Base-by-base conservation (phyloP, 2,113 vertebrate species). In the Perca schrenkii region DNA sequence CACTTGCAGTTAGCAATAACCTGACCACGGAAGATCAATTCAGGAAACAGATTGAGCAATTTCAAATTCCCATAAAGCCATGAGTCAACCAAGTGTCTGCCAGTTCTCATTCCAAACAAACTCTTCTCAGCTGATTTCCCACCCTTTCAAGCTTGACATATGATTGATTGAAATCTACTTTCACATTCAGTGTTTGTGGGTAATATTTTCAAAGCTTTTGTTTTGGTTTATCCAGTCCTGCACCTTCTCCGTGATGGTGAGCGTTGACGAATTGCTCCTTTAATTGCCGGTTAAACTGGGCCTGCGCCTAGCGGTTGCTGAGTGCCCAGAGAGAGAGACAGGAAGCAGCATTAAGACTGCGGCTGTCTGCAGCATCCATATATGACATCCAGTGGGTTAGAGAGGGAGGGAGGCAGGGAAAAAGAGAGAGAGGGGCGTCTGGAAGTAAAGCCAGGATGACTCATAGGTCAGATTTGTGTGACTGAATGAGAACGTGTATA, bases 381-480 rank as follows among this genome's bases (percentile, higher is more conserved):
- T 87, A 68, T 82, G 82, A 84, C 82, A 84, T 74, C 72, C 83
- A 86, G 76, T 43, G 77, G 57, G 70, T 73, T 46, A 53, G 57
- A 54, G 36, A 28, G 84, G 28, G 46, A n/a, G 47, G 13, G 70
- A 25, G 31, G 3, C 62, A 28, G 60, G 0, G 75, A 28, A 80
- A 14, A 58, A 36, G 77, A 3, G 34, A 31, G 58, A 28, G 43
- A 12, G 64, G 84, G 80, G 47, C 36, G 22, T 75, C 73, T 77
- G 80, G 79, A 82, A 81, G 77, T 31, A 50, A 22, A 81, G 88
- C 82, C 85, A 80, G 85, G 14, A 91, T 94, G 94, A 95, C 93
- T 93, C 93, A 94, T 94, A 94, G 94, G 94, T 94, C 92, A 93
- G 75, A 80, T 82, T 64, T 89, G 83, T 15, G 46, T 81, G 77